Evolutionary conservation across 92 coral and sea anemone species (phyloP).

Genomic region (Palythoa caribaeorum): DNA sequence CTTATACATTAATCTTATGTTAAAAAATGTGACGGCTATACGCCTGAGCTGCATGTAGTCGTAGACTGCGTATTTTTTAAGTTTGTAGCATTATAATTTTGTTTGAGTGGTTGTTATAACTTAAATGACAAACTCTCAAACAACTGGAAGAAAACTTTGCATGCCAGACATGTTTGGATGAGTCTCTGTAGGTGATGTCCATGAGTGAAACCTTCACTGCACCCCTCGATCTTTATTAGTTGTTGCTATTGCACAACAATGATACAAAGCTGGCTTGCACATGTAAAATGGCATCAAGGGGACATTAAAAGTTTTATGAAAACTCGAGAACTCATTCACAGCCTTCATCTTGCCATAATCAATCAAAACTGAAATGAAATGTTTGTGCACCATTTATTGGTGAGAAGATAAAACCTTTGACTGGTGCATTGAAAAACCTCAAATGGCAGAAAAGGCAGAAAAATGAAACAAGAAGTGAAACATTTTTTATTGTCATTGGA

Average conservation of each 20-base stretch:
- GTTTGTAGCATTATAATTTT: not conserved
- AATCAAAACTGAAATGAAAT: not conserved
- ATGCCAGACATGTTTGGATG: conserved; percentile 5
- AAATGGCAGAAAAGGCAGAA: not conserved
- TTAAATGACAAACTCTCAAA: conserved; percentile 43
- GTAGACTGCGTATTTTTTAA: no score
- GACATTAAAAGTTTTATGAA: not conserved
- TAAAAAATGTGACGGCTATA: no score
- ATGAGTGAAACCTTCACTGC: conserved; percentile 8
- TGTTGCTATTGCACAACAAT: not conserved
- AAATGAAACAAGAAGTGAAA: not conserved
- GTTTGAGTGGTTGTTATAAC: conserved; percentile 30
- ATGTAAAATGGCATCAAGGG: not conserved
- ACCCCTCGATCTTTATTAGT: conserved; percentile 5
- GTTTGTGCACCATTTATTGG: conserved; percentile 2
- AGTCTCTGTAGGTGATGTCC: conserved; percentile 3
- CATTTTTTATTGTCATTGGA: not conserved
- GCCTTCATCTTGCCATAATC: not conserved
- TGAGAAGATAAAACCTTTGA: not conserved
- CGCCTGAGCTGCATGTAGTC: no score
- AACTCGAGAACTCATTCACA: not conserved
- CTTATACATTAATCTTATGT: no score
- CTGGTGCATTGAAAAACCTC: conserved; percentile 5
- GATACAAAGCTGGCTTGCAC: conserved; percentile 25
- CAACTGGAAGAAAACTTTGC: not conserved